Conservation (phyloP, 64 coral and sea anemone species). For the Pachyseris speciosa region DNA sequence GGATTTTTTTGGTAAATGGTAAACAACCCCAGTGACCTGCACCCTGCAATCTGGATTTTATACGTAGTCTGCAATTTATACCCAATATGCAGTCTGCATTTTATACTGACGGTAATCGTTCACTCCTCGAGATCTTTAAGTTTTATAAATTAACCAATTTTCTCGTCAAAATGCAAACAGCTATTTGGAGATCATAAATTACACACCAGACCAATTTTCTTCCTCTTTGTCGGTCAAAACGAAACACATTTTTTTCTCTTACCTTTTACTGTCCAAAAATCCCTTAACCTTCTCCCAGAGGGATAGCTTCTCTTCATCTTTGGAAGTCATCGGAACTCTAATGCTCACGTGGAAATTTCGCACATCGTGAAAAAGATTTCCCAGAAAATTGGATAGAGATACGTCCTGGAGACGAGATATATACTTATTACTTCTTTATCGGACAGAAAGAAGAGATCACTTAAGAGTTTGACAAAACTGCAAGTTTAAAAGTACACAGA, state of each 20-base stretch:
- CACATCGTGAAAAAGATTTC: neutral
- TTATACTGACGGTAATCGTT: too few relatives aligned
- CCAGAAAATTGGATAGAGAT: neutral
- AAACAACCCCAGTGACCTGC: too few relatives aligned
- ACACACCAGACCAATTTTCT: neutral
- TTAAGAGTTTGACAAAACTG: too few relatives aligned
- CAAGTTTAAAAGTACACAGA: too few relatives aligned
- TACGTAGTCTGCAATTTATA: too few relatives aligned
- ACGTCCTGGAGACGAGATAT: neutral
- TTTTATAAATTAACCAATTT: too few relatives aligned
- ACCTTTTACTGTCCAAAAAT: slow-evolving; percentile 3
- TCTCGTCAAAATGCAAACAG: too few relatives aligned
- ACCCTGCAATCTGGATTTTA: too few relatives aligned
- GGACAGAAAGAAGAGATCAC: too few relatives aligned
- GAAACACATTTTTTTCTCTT: neutral
- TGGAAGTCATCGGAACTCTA: neutral
- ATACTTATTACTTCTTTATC: neutral
- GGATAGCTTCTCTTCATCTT: neutral
- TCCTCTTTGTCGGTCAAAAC: neutral
- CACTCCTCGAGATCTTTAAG: too few relatives aligned
- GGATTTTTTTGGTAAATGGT: too few relatives aligned
- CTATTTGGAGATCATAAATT: neutral
- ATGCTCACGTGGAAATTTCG: neutral
- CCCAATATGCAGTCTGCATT: too few relatives aligned
- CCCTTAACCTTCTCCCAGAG: neutral